Conservation (phyloP, 2,797 vertebrate species). For the Yasuhikotakia modesta region DNA sequence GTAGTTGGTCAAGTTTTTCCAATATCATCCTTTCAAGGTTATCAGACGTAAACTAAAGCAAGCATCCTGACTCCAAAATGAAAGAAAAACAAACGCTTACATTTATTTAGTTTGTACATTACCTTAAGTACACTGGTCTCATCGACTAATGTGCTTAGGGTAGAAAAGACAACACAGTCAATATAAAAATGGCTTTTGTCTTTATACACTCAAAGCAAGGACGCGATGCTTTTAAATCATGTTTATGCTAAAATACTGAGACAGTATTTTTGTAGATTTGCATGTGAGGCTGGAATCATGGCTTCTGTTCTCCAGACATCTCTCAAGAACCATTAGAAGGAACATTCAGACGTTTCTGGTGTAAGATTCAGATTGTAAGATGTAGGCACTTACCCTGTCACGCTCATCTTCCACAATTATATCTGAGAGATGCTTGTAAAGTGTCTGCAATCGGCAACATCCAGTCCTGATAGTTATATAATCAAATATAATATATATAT, state of each 20-base stretch:
- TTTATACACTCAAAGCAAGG: conserved; percentile 85
- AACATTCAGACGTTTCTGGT: conserved; percentile 50
- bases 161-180: conserved; percentile 83
- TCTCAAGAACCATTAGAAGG: conserved; percentile 49
- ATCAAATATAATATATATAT: conserved; percentile 46
- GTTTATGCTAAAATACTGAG: conserved; percentile 82
- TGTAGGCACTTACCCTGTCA: conserved; percentile 83
- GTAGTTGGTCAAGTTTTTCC: neutral
- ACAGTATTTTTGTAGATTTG: conserved; percentile 77
- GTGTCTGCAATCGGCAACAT: conserved; percentile 40
- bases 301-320: conserved; percentile 52
- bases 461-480: conserved; percentile 48
- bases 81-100: conserved; percentile 76
- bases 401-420: conserved; percentile 62
- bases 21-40: neutral
- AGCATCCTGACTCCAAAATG: conserved; percentile 73
- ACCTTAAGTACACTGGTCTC: conserved; percentile 71
- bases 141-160: conserved; percentile 78
- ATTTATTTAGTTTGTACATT: conserved; percentile 77
- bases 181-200: conserved; percentile 86
- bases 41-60: conserved; percentile 58
- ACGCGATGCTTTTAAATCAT: conserved; percentile 79
- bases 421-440: conserved; percentile 42
- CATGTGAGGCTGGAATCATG: conserved; percentile 75
- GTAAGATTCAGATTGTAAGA: conserved; percentile 58